Conservation (phyloP, 2,888 invertebrate genomes). For the Acanthopleura granulata region DNA sequence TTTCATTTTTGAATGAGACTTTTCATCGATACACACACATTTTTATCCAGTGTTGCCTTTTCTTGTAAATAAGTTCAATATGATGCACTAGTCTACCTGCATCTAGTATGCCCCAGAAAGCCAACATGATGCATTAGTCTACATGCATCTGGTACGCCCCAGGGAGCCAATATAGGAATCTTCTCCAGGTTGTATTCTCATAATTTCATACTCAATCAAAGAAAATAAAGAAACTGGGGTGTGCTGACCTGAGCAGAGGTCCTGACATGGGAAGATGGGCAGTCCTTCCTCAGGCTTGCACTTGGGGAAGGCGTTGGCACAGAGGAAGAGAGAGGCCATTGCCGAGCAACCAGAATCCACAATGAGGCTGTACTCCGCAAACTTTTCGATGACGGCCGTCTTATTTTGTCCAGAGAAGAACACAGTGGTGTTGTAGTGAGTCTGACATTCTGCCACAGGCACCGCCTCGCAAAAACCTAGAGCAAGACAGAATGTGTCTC, state of each 20-base stretch:
- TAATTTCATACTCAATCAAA: neutral
- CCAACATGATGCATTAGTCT: too few relatives aligned
- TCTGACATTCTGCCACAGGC: neutral
- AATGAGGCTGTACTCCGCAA: constrained; percentile 9
- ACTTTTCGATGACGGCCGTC: neutral
- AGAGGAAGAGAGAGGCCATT: constrained; percentile 40
- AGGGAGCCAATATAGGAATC: too few relatives aligned
- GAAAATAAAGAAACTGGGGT: too few relatives aligned
- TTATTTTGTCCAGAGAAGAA: neutral
- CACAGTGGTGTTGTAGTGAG: neutral
- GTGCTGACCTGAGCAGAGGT: neutral
- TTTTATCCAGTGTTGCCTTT: too few relatives aligned
- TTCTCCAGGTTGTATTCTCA: too few relatives aligned
- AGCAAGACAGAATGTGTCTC: neutral
- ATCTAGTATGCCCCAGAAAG: too few relatives aligned
- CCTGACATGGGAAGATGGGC: neutral
- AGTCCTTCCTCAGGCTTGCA: constrained; percentile 30
- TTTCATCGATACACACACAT: too few relatives aligned
- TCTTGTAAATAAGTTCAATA: too few relatives aligned
- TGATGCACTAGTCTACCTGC: too few relatives aligned
- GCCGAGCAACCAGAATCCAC: constrained; percentile 30
- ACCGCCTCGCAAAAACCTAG: neutral
- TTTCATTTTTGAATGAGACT: too few relatives aligned
- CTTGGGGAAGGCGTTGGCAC: constrained; percentile 46
- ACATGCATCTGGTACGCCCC: too few relatives aligned